Conservation (phyloP, 2,113 vertebrate species). For the Tragelaphus strepsiceros region DNA sequence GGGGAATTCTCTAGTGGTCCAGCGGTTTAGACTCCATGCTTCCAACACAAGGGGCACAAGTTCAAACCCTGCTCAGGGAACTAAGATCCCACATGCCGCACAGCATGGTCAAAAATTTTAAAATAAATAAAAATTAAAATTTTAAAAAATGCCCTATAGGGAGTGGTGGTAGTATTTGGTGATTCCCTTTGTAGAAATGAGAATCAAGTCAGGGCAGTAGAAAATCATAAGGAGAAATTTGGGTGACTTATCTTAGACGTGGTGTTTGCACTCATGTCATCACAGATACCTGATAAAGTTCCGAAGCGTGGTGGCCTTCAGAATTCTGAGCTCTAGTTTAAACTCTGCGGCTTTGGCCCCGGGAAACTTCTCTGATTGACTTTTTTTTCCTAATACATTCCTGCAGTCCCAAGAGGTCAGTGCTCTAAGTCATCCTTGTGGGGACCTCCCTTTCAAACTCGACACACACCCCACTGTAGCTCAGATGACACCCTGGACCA, state of each 20-base stretch:
- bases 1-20: neutral
- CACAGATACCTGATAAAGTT: neutral
- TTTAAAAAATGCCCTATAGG: neutral
- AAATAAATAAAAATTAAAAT: neutral
- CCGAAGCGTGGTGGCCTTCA: too few relatives aligned
- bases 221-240: neutral
- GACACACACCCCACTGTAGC: fast-evolving
- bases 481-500: fast-evolving
- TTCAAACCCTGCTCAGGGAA: neutral
- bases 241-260: neutral
- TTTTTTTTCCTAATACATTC: neutral
- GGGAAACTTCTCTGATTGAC: neutral
- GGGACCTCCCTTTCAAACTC: neutral
- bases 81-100: neutral
- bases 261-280: fast-evolving
- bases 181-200: neutral
- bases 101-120: neutral
- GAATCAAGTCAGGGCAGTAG: neutral
- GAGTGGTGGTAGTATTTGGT: neutral
- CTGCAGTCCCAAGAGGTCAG: neutral
- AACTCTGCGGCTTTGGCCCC: neutral
- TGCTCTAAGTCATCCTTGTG: fast-evolving
- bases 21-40: neutral
- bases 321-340: neutral
- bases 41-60: neutral